Conservation (phyloP, 2,797 vertebrate species). For the Bryconaethiops microstoma region DNA sequence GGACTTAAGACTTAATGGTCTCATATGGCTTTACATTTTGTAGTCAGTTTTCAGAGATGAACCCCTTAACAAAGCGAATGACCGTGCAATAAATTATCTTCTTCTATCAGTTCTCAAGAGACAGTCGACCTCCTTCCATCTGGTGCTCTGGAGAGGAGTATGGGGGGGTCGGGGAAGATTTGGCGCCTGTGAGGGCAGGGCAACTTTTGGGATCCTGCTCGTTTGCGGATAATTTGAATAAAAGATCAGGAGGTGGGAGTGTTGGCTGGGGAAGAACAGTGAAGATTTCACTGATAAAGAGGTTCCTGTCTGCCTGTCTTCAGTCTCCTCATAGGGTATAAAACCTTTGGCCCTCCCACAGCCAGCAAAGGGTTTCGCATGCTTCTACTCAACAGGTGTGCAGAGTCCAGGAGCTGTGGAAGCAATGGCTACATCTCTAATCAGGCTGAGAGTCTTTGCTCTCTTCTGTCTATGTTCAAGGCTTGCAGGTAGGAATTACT, state of each 20-base stretch:
- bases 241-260: constrained; percentile 47
- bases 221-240: constrained; percentile 48
- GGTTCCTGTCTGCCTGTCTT: constrained; percentile 58
- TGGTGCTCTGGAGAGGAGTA: constrained; percentile 50
- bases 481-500: constrained; percentile 61
- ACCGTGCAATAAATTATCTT: constrained; percentile 65
- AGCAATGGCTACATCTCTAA: constrained; percentile 52
- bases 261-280: constrained; percentile 36
- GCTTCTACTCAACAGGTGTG: constrained; percentile 22
- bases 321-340: constrained; percentile 51
- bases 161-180: constrained; percentile 7
- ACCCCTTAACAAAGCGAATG: constrained; percentile 40
- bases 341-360: constrained; percentile 30
- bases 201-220: constrained; percentile 43
- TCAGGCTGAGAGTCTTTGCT: constrained; percentile 48
- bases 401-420: constrained; percentile 3
- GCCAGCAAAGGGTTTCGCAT: background rate
- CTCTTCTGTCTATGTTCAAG: constrained; percentile 55
- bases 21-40: background rate
- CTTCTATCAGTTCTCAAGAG: constrained; percentile 60
- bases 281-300: constrained; percentile 66
- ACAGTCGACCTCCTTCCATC: constrained; percentile 67
- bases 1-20: too few species aligned
- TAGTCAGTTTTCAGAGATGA: background rate
- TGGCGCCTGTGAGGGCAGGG: constrained; percentile 61